A percentile compares a stretch with the other conserved stretches of the same genome.
These are phyloP conservation scores for Bellardia bayeri DNA, from an alignment of 2,888 invertebrate genomes.

Conservation along the genomic window DNA sequence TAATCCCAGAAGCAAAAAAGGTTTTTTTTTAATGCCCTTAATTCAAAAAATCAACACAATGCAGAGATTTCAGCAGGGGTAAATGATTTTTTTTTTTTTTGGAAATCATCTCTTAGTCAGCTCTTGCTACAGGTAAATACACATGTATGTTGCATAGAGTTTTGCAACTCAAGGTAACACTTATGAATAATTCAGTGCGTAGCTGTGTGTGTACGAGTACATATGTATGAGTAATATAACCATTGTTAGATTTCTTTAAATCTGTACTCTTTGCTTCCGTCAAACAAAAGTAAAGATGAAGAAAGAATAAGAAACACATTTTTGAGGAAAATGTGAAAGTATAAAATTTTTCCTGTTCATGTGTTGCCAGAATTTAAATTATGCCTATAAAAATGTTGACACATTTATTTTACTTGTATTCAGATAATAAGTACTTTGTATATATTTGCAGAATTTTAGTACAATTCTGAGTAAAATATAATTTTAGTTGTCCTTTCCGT, in stretches of 20 bases:
- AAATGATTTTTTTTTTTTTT: conserved; percentile 30
- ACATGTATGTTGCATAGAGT: neutral
- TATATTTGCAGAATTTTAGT: neutral
- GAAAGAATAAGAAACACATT: neutral
- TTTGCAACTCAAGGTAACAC: conserved; percentile 39
- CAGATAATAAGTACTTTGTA: neutral
- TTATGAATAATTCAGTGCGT: conserved; percentile 51
- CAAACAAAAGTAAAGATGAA: neutral
- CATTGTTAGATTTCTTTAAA: conserved; percentile 37
- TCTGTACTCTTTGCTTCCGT: neutral
- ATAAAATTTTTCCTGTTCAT: conserved; percentile 51
- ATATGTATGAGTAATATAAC: neutral
- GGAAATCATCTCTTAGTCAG: too few species aligned
- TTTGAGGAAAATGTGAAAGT: conserved; percentile 29
- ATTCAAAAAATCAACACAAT: conserved; percentile 63
- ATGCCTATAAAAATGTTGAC: conserved; percentile 57
- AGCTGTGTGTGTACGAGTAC: neutral
- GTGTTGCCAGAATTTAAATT: conserved; percentile 43
- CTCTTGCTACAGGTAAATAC: too few species aligned
- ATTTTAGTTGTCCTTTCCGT: neutral
- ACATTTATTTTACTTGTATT: conserved; percentile 40
- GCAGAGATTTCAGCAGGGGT: conserved; percentile 2
- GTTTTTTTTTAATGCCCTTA: conserved; percentile 26
- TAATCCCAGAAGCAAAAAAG: conserved; percentile 15
- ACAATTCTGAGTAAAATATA: neutral